phyloP scores from a whole-genome alignment of 2,797 vertebrate genomes.

The Enteromius unitaeniatus region DNA sequence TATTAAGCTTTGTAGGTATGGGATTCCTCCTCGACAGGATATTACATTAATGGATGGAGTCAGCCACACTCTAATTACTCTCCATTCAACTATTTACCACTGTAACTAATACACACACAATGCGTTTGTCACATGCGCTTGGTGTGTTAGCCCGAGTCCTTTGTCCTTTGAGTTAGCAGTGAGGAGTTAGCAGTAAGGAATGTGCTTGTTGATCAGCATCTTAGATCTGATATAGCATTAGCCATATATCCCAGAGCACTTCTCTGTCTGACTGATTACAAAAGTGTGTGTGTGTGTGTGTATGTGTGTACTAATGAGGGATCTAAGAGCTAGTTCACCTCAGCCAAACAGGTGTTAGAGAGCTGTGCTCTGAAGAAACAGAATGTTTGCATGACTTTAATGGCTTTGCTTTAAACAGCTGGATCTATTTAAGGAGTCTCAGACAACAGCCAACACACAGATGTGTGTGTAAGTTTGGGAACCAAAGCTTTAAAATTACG shows the following conservation, averaged over 20 bases:
- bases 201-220: constrained; percentile 48
- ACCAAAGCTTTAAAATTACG: constrained; percentile 50
- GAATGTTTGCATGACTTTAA: constrained; percentile 59
- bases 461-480: constrained; percentile 58
- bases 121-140: constrained; percentile 24
- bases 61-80: constrained; percentile 57
- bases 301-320: constrained; percentile 46
- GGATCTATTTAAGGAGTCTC: constrained; percentile 61
- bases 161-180: constrained; percentile 42
- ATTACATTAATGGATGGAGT: constrained; percentile 62
- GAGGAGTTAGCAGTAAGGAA: constrained; percentile 51
- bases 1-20: constrained; percentile 62
- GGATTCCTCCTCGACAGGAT: constrained; percentile 65
- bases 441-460: constrained; percentile 58
- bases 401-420: constrained; percentile 61
- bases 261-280: constrained; percentile 45
- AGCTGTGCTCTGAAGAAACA: constrained; percentile 49
- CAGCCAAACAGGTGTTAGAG: constrained; percentile 55
- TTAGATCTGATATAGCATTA: constrained; percentile 49
- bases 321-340: constrained; percentile 52
- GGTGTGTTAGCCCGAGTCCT: constrained; percentile 23
- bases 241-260: constrained; percentile 46
- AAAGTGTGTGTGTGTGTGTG: constrained; percentile 48
- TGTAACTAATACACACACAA: constrained; percentile 54
- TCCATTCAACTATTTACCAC: constrained; percentile 51